Evolutionary conservation across 2,113 vertebrate species (phyloP), one percentile per base, ranked within the genome.

Genomic region (Struthio camelus): DNA sequence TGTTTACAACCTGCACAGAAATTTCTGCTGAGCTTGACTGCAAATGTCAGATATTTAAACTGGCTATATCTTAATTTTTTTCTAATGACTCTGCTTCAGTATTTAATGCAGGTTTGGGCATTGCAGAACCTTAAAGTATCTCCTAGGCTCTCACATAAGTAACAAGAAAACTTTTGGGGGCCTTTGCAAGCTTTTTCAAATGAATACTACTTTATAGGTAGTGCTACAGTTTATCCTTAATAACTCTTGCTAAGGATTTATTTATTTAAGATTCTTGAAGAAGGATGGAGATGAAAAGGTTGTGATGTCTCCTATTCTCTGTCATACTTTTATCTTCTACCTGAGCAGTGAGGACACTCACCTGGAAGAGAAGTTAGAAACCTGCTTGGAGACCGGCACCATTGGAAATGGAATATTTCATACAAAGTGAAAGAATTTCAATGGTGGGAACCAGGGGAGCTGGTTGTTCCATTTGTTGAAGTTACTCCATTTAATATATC

Each of bases 211-310:
- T 46, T 72, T 34, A 71, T 66, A 50, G 3, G 46, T 61, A 50
- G 27, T 80, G 25, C 65, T 70, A 89, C 3, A 73, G 3, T 71
- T 96, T 89, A 93, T 27, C 86, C 15, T 34, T 73, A 93, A 91
- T n/a, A 82, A 38, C 80, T 84, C 87, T 93, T 61, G 10, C 22
- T 53, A 80, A 24, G 19, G 13, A 70, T 75, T 95, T 91, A 38
- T 95, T 97, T 67, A 14, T 83, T 93, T 87, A 69, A 80, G 34
- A 67, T 94, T 38, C 12, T 71, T 59, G 42, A 40, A 85, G 80
- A 36, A 27, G 9, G 7, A 38, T 53, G 34, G 56, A 69, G 89
- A 85, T 3, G 44, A 76, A 92, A 89, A 62, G 2, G 13, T 10
- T 67, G 3, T 9, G 4, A 22, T 79, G 4, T 42, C 42, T 76